A percentile compares a stretch with the other conserved stretches of the same genome.
Evolutionary conservation across 2,113 vertebrate species (phyloP).

Genomic region (Scomber scombrus): DNA sequence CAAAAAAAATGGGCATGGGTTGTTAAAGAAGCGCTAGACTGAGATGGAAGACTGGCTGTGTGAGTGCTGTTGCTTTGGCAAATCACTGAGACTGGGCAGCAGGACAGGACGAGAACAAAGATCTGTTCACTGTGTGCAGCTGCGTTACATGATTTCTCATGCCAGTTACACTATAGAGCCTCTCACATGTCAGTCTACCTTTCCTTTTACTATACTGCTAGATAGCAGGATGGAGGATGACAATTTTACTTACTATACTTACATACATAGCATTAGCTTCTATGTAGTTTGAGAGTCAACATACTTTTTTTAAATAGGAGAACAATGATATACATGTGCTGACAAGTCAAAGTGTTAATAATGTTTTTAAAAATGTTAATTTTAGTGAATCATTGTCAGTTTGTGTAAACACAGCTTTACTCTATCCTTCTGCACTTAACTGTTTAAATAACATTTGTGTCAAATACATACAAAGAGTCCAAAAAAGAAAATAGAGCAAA

Average conservation of each 20-base stretch:
- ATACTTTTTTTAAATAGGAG: neutral
- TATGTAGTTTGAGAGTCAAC: neutral
- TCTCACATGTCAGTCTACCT: slow-evolving; percentile 19
- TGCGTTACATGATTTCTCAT: slow-evolving; percentile 34
- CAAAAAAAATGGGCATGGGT: slow-evolving; percentile 37
- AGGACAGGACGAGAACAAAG: slow-evolving; percentile 38
- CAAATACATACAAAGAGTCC: neutral
- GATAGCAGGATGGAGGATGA: slow-evolving; percentile 44
- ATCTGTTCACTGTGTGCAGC: slow-evolving; percentile 53
- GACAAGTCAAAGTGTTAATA: slow-evolving; percentile 69
- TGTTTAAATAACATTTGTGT: neutral
- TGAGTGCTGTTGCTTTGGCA: slow-evolving; percentile 50
- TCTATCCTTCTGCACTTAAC: neutral
- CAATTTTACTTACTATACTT: neutral
- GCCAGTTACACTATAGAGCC: slow-evolving; percentile 33
- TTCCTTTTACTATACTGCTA: slow-evolving; percentile 19
- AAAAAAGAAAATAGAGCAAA: neutral
- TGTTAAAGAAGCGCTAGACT: slow-evolving; percentile 43
- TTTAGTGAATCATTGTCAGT: neutral
- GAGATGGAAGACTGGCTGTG: slow-evolving; percentile 53
- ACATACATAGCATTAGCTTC: neutral
- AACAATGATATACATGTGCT: slow-evolving; percentile 24
- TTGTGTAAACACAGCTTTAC: neutral
- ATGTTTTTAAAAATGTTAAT: too few relatives aligned
- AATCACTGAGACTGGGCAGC: slow-evolving; percentile 47